Evolutionary conservation across 2,797 vertebrate genomes (phyloP).

Genomic region (Uromys caudimaculatus): DNA sequence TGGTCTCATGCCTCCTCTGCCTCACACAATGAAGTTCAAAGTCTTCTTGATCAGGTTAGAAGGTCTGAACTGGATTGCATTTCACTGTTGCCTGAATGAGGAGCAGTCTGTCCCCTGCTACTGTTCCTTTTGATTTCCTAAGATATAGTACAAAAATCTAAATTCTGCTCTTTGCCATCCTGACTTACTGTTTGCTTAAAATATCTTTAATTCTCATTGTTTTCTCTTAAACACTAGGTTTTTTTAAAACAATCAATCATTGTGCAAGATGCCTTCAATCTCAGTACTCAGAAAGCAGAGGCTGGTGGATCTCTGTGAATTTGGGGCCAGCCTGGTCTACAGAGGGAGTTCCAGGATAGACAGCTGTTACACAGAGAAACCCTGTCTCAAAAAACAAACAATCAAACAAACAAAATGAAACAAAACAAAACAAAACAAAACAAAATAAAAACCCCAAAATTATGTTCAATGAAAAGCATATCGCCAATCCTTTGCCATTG

Average conservation of each 20-base stretch:
- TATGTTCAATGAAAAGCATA: neutral
- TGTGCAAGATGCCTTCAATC: neutral
- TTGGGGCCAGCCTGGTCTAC: neutral
- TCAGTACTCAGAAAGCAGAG: neutral
- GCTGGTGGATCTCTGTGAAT: neutral
- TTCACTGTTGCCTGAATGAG: neutral
- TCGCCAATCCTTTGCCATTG: neutral
- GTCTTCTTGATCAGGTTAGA: neutral
- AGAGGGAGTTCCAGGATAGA: neutral
- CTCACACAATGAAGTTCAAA: neutral
- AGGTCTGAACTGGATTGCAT: neutral
- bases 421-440: neutral
- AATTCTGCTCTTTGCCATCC: neutral
- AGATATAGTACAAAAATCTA: neutral
- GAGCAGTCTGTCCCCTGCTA: neutral
- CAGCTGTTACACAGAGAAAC: neutral
- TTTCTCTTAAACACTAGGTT: constrained; percentile 23
- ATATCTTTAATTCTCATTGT: constrained; percentile 17
- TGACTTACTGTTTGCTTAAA: constrained; percentile 33
- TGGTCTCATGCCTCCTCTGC: neutral
- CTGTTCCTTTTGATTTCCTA: neutral
- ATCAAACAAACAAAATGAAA: neutral
- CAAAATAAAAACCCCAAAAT: neutral
- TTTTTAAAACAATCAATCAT: neutral
- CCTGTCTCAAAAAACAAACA: neutral